These are phyloP conservation scores for Halyomorpha halys DNA, from an alignment of 1,140 invertebrate species.

Conservation along the genomic window DNA sequence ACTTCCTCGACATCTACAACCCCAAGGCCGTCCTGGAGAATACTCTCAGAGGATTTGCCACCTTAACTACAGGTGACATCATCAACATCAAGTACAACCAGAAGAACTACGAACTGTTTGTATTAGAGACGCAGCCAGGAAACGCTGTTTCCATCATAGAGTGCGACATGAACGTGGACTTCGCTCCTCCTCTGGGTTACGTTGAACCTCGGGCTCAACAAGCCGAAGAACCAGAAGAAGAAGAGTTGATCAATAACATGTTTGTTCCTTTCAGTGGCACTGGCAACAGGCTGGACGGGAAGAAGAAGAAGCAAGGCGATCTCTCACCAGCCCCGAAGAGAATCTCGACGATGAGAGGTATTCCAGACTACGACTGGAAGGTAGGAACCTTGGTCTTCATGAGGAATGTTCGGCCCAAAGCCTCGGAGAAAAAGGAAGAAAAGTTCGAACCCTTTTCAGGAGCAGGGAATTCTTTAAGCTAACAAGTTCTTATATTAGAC, in stretches of 20 bases:
- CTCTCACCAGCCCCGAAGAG: constrained; percentile 55
- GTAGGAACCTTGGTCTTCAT: constrained; percentile 76
- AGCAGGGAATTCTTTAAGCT: no score
- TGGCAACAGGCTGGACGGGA: constrained; percentile 35
- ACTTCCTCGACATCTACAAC: constrained; percentile 97
- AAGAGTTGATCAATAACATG: background rate
- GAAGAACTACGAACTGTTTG: constrained; percentile 87
- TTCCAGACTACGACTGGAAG: constrained; percentile 86
- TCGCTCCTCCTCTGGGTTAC: constrained; percentile 90
- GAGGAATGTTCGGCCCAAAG: constrained; percentile 44
- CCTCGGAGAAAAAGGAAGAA: background rate
- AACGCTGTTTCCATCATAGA: constrained; percentile 80
- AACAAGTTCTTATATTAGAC: no score
- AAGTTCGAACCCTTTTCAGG: no score
- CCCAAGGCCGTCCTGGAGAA: constrained; percentile 95
- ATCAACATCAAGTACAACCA: constrained; percentile 97
- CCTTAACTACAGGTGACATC: constrained; percentile 89
- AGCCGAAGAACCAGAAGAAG: background rate
- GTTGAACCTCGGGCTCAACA: constrained; percentile 30
- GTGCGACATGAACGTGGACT: constrained; percentile 99
- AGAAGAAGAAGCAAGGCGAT: constrained; percentile 52
- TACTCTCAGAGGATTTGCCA: constrained; percentile 91
- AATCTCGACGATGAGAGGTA: constrained; percentile 55
- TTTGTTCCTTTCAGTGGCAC: constrained; percentile 12
- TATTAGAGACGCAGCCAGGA: constrained; percentile 88